Conservation (phyloP, 2,113 vertebrate genomes). For the Microcebus murinus region DNA sequence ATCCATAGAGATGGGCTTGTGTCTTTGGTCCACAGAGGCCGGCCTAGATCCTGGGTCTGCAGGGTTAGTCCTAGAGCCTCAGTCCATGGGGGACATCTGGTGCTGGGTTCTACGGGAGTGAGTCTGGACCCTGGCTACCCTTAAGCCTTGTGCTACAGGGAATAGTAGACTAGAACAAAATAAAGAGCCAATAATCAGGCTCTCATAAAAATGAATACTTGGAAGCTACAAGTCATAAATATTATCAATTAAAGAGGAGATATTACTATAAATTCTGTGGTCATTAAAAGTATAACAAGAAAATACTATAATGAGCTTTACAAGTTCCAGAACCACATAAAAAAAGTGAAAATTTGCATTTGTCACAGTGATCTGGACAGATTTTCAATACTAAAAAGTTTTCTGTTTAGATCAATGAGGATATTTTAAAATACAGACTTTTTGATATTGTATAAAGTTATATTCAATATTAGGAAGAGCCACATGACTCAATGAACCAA, state of each 20-base stretch:
- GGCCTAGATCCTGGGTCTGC: too few relatives aligned
- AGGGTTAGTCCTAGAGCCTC: too few relatives aligned
- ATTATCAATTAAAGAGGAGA: neutral
- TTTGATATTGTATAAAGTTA: neutral
- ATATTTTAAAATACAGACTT: neutral
- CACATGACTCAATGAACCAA: neutral
- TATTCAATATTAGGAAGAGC: neutral
- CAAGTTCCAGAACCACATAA: neutral
- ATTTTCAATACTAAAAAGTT: neutral
- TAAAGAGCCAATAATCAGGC: neutral
- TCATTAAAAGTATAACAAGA: neutral
- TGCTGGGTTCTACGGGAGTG: too few relatives aligned
- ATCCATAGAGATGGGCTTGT: too few relatives aligned
- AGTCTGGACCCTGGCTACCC: too few relatives aligned
- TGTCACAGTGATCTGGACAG: neutral
- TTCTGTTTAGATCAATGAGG: neutral
- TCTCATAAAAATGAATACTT: neutral
- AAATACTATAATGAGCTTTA: neutral
- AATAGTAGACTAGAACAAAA: neutral
- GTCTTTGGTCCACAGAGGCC: too few relatives aligned
- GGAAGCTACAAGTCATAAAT: neutral
- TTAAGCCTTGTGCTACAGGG: too few relatives aligned
- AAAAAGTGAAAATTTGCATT: neutral
- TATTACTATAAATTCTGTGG: neutral
- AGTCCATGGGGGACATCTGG: too few relatives aligned